phyloP scores from a whole-genome alignment of 2,113 vertebrate species.

The Ifrita kowaldi region DNA sequence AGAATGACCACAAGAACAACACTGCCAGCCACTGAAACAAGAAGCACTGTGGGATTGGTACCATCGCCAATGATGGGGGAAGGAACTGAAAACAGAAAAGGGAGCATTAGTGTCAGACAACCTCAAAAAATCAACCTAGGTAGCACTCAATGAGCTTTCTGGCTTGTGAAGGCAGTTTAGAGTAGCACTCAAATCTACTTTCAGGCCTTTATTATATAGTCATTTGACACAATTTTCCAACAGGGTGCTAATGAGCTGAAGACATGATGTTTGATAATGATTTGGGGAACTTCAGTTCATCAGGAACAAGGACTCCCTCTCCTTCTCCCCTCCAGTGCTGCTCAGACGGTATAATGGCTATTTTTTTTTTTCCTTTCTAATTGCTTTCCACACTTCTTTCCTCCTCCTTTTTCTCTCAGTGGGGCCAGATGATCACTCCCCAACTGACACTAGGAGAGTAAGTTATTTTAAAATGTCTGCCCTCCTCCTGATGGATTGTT shows the following conservation, averaged over 20 bases:
- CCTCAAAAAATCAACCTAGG: conserved; percentile 4
- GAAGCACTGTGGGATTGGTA: conserved; percentile 89
- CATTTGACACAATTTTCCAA: conserved; percentile 27
- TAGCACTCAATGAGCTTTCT: neutral
- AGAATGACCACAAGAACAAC: conserved; percentile 95
- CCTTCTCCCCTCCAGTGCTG: neutral
- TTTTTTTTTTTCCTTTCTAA: conserved; percentile 15
- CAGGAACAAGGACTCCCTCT: neutral
- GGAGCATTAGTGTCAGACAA: neutral
- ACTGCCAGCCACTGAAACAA: conserved; percentile 92
- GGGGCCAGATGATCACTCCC: neutral
- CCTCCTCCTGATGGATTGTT: neutral
- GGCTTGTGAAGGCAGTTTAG: neutral
- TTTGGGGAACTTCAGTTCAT: neutral
- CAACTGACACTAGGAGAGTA: neutral
- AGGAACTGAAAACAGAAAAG: conserved; percentile 79
- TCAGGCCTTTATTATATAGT: neutral
- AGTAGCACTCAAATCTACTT: neutral
- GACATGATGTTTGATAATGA: neutral
- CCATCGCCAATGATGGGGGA: conserved; percentile 93
- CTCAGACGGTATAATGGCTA: neutral
- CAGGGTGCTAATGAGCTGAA: conserved; percentile 43
- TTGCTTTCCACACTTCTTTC: conserved; percentile 2
- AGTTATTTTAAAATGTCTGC: conserved; percentile 16
- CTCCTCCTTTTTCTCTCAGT: conserved; percentile 3